Conservation (phyloP, 2,888 invertebrate species). For the Syrphus vitripennis region DNA sequence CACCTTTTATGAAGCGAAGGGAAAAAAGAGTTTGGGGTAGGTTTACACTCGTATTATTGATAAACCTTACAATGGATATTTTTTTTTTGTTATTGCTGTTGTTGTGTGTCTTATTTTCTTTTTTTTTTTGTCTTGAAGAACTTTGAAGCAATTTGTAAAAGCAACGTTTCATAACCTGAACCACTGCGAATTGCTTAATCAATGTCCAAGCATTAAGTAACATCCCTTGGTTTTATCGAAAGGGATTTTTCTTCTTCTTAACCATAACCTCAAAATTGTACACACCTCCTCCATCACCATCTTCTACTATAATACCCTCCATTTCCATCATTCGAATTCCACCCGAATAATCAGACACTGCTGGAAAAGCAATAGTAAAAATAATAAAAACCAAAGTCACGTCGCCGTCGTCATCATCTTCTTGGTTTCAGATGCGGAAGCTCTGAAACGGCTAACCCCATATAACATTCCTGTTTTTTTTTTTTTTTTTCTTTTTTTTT, state of each 20-base stretch:
- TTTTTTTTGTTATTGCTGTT: neutral
- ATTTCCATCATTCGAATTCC: neutral
- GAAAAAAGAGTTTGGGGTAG: neutral
- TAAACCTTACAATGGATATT: conserved; percentile 5
- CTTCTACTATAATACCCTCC: rapidly evolving
- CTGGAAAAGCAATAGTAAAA: conserved; percentile 48
- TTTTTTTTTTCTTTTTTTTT: neutral
- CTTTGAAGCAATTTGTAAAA: conserved; percentile 50
- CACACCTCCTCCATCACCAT: too few species aligned
- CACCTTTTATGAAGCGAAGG: neutral
- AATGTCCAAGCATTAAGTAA: conserved; percentile 68
- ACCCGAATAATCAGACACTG: conserved; percentile 43
- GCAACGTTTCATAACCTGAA: conserved; percentile 55
- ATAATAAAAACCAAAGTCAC: conserved; percentile 71
- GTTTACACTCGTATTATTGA: conserved; percentile 3
- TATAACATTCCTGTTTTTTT: conserved; percentile 42
- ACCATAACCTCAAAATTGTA: conserved; percentile 1
- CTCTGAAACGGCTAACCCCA: conserved; percentile 40
- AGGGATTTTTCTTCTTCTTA: conserved; percentile 27
- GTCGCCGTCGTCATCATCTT: conserved; percentile 24
- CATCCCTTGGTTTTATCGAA: conserved; percentile 39
- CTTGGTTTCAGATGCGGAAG: conserved; percentile 60
- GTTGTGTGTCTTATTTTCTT: neutral
- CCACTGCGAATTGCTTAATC: conserved; percentile 65
- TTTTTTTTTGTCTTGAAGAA: neutral